Evolutionary conservation across 2,113 vertebrate genomes (phyloP).

Genomic region (Syrrhaptes paradoxus): DNA sequence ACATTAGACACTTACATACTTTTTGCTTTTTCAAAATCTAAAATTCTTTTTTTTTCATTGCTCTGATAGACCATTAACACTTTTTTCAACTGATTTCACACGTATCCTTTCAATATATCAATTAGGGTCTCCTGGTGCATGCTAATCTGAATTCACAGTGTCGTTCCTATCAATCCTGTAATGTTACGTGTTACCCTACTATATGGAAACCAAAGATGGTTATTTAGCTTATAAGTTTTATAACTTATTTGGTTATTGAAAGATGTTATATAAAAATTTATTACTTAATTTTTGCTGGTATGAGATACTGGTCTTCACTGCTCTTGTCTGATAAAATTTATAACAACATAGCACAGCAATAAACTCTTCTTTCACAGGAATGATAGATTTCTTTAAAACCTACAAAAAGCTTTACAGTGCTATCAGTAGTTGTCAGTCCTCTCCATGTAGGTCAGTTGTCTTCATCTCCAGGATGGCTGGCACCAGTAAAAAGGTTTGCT

Average conservation of each 20-base stretch:
- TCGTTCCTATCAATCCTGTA: slow-evolving; percentile 27
- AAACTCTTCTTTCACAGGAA: neutral
- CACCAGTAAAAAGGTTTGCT: neutral
- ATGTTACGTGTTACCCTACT: neutral
- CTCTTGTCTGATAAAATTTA: neutral
- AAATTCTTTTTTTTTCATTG: neutral
- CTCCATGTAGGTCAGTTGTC: neutral
- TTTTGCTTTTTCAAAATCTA: neutral
- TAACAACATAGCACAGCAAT: neutral
- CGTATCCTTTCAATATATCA: slow-evolving; percentile 44
- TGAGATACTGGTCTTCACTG: neutral
- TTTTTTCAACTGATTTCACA: slow-evolving; percentile 58
- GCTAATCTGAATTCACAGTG: slow-evolving; percentile 34
- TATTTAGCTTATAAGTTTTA: neutral
- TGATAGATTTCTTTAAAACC: neutral
- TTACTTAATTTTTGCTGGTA: neutral
- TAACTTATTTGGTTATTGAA: neutral
- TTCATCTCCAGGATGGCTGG: neutral
- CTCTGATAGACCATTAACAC: slow-evolving; percentile 50
- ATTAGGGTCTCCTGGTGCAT: slow-evolving; percentile 8
- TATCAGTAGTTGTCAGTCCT: neutral
- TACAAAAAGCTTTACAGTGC: neutral
- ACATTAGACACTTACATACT: neutral
- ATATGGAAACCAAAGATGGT: neutral
- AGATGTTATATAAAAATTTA: neutral